These are phyloP conservation scores for Phoeniculus purpureus DNA, from an alignment of 2,797 vertebrate genomes.

Conservation along the genomic window DNA sequence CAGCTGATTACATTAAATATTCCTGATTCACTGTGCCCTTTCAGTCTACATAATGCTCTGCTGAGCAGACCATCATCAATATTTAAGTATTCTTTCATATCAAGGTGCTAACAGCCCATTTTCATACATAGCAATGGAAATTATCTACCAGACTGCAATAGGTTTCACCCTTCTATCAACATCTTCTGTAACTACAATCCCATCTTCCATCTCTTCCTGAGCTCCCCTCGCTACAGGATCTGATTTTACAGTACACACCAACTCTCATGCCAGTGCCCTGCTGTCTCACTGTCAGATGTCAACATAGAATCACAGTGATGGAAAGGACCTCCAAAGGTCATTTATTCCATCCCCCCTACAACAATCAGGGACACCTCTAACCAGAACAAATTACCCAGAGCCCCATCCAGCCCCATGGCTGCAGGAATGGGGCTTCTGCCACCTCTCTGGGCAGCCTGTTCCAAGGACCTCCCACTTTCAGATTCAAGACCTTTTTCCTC, in stretches of 20 bases:
- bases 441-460: too few species aligned
- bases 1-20: conserved; percentile 67
- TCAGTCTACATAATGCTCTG: neutral
- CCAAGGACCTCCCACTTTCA: too few species aligned
- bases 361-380: too few species aligned
- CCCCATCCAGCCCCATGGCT: too few species aligned
- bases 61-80: conserved; percentile 43
- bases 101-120: neutral
- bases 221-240: neutral
- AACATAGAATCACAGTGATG: neutral
- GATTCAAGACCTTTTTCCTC: too few species aligned
- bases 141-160: neutral
- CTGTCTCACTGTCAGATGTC: neutral
- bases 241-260: neutral
- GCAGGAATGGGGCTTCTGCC: too few species aligned
- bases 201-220: neutral
- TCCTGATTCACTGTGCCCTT: conserved; percentile 21
- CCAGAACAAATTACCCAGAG: too few species aligned
- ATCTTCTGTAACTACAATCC: neutral
- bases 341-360: too few species aligned
- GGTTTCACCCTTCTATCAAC: neutral
- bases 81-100: neutral
- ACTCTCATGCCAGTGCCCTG: neutral
- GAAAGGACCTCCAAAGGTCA: too few species aligned
- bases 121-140: neutral